Evolutionary conservation across 53 echinoderm and acorn worm genomes (phyloP), one percentile per base, ranked within the genome.

Genomic region (Stichopus horrens): DNA sequence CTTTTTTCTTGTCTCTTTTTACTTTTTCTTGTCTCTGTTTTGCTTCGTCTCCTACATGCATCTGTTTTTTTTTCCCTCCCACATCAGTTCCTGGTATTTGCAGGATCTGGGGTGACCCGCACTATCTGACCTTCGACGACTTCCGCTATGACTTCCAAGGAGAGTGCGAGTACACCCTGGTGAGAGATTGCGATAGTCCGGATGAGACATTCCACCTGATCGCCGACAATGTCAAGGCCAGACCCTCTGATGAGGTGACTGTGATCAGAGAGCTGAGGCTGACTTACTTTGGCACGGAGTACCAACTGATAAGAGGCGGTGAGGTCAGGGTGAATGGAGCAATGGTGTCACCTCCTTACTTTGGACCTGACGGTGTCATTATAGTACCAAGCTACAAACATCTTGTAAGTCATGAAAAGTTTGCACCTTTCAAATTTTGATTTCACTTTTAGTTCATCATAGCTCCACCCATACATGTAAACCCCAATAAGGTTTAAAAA

Each of bases 61-160:
- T 63, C 16, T 63, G 4, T 63, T 9, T 63, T 71, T 71, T 16
- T 19, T 21, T 71, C 18, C 5, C 19, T 71, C 18, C 2, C 71
- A 71, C 37, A 71, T 21, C 19, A 93, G 93, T 59, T 18, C 88
- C 93, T 8, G 88, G 88, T 16, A 53, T 82, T 3, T 93, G 93
- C 54, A 89, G 89, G 22, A 88, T 74, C 9, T 93, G 93, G 93
- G 93, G 93, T 68, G 93, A 93, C 54, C 93, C 93, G 0, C 93
- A 93, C 75, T 93, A 93, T 55, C 55, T 91, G 20, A 91, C 93
- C 21, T 93, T 93, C 79, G 93, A 93, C 55, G 83, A 87, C 54
- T 20, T 54, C 5, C 89, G 80, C 65, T 93, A 87, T 56, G 77
- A 93, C 89, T 93, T 93, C 90, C 93, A 93, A 58, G 93, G 93